Evolutionary conservation across 35 echinoderm and acorn worm species (phyloP).

Genomic region (Apostichopus californicus): DNA sequence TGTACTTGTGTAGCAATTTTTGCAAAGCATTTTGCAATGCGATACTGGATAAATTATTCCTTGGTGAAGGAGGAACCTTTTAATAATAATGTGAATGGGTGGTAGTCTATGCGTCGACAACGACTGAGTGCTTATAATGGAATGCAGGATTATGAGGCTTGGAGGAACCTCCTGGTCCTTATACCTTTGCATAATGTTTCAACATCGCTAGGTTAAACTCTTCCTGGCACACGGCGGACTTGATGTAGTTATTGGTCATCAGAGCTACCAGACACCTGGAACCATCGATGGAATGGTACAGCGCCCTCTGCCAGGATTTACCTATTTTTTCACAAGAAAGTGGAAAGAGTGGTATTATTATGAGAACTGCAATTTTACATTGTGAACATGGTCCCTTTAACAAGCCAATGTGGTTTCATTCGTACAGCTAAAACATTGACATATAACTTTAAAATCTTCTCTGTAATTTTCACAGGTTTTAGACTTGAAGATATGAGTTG

Average conservation of each 20-base stretch:
- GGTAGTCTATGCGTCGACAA: too few relatives aligned
- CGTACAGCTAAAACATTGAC: too few relatives aligned
- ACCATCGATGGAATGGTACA: conserved; percentile 93
- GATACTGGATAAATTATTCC: background rate
- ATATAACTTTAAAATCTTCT: too few relatives aligned
- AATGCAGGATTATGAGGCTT: background rate
- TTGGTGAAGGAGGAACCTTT: background rate
- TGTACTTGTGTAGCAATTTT: too few relatives aligned
- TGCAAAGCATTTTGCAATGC: too few relatives aligned
- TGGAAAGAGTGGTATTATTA: too few relatives aligned
- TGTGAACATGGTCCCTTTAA: too few relatives aligned
- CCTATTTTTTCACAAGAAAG: conserved; percentile 26
- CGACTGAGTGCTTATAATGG: background rate
- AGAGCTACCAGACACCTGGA: conserved; percentile 70
- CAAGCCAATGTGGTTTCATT: too few relatives aligned
- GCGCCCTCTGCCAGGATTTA: conserved; percentile 79
- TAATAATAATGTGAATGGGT: too few relatives aligned
- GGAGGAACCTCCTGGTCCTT: background rate
- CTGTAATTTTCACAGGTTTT: background rate
- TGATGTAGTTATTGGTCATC: conserved; percentile 71
- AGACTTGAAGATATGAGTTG: background rate
- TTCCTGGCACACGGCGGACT: conserved; percentile 82
- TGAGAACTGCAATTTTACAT: too few relatives aligned
- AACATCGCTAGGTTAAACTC: conserved; percentile 85
- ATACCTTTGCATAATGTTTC: conserved; percentile 81